A percentile compares a stretch with the other conserved stretches of the same genome.
Conservation (phyloP, 1,140 invertebrate genomes). For the Spodoptera litura region DNA sequence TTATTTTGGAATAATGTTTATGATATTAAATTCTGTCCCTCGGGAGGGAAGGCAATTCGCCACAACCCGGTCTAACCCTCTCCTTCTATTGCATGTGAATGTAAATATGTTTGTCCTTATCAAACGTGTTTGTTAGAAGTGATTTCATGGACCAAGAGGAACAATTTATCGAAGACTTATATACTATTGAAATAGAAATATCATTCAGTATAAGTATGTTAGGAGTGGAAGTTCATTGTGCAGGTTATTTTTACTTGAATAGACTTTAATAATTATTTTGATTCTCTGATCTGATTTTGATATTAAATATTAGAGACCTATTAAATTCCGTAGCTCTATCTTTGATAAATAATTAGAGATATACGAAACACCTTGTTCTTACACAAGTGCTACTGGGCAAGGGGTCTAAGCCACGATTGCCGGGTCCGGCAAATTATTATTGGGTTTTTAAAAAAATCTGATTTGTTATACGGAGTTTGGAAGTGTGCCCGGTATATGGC, state of each 20-base stretch:
- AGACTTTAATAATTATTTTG: neutral
- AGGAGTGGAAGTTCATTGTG: neutral
- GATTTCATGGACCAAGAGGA: conserved; percentile 30
- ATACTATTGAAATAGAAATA: conserved; percentile 5
- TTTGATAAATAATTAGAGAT: no score
- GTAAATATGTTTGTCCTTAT: conserved; percentile 11
- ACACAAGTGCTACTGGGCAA: no score
- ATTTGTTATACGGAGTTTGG: no score
- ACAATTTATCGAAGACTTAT: conserved; percentile 15
- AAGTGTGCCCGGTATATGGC: no score
- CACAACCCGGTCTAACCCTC: neutral
- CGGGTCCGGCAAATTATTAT: no score
- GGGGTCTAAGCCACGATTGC: no score
- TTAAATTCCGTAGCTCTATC: no score
- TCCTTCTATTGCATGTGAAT: conserved; percentile 1
- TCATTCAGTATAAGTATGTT: neutral
- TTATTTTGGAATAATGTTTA: conserved; percentile 48
- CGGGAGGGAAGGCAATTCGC: conserved; percentile 29
- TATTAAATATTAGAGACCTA: no score
- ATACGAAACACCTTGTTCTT: no score
- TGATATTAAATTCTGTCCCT: conserved; percentile 47
- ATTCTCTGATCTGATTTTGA: no score
- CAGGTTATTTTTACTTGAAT: neutral
- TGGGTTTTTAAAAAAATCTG: no score
- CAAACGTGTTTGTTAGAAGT: conserved; percentile 9